Conservation (phyloP, 2,888 invertebrate genomes). For the Phyllotreta striolata region DNA sequence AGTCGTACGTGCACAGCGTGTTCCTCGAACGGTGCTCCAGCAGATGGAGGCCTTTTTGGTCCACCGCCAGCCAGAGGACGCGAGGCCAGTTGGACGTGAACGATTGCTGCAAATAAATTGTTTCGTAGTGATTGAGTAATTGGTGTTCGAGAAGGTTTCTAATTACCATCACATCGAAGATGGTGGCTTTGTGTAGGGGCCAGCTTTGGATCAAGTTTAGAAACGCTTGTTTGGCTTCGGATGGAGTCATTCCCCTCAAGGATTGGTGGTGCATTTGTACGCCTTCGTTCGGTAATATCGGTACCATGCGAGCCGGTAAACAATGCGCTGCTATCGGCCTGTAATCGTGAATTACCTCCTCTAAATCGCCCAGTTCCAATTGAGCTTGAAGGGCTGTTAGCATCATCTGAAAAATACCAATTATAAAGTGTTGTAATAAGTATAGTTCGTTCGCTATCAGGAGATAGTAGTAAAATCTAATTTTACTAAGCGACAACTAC, state of each 20-base stretch:
- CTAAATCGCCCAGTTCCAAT: conserved; percentile 87
- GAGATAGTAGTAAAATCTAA: too few relatives aligned
- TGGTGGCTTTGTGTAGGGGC: conserved; percentile 91
- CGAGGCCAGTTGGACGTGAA: conserved; percentile 97
- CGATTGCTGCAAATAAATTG: conserved; percentile 76
- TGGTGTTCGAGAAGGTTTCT: background rate
- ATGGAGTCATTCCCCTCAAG: conserved; percentile 83
- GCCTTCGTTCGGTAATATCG: conserved; percentile 80
- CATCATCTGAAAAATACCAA: conserved; percentile 75
- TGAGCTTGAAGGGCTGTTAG: conserved; percentile 93
- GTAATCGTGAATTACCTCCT: conserved; percentile 70
- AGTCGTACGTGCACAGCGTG: conserved; percentile 90
- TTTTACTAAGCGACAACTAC: too few relatives aligned
- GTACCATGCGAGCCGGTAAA: conserved; percentile 83
- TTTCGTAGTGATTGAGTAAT: too few relatives aligned
- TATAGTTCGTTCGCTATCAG: too few relatives aligned
- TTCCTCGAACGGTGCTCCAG: conserved; percentile 88
- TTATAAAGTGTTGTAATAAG: background rate
- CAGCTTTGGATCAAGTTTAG: conserved; percentile 92
- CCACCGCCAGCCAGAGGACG: conserved; percentile 90
- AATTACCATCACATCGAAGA: conserved; percentile 91
- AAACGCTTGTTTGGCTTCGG: conserved; percentile 91
- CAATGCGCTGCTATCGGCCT: conserved; percentile 79
- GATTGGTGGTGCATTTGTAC: conserved; percentile 92
- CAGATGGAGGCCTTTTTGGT: conserved; percentile 90